These are phyloP conservation scores for Pseudomyrmex pallidus DNA, from an alignment of 1,140 invertebrate species.

Conservation along the genomic window DNA sequence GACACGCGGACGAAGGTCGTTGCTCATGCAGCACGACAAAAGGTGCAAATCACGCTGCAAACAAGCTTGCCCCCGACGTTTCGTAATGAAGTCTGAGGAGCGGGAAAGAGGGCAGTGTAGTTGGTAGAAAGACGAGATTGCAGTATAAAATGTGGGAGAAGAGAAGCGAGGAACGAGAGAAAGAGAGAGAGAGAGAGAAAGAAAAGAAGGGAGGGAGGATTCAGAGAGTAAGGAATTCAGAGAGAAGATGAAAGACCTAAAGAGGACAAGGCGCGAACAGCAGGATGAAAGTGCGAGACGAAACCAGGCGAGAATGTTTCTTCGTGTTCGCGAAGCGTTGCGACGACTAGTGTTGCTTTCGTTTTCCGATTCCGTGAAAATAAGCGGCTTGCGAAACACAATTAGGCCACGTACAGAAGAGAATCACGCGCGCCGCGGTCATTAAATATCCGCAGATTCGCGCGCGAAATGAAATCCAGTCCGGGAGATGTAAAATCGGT, in stretches of 20 bases:
- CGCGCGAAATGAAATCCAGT: neutral
- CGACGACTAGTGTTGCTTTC: neutral
- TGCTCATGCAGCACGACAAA: conserved; percentile 58
- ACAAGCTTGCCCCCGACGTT: conserved; percentile 68
- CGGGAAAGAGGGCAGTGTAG: neutral
- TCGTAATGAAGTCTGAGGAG: conserved; percentile 67
- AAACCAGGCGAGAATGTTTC: conserved; percentile 18
- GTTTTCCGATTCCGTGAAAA: conserved; percentile 12
- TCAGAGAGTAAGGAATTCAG: neutral
- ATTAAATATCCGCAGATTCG: conserved; percentile 4
- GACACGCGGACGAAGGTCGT: conserved; percentile 37
- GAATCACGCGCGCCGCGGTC: neutral
- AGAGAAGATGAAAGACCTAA: conserved; percentile 8
- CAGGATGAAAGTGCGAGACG: neutral
- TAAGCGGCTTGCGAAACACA: neutral
- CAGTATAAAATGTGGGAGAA: neutral
- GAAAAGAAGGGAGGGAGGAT: neutral
- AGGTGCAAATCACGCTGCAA: conserved; percentile 76
- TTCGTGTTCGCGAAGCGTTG: neutral
- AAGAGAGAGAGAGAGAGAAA: neutral
- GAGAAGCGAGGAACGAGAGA: neutral
- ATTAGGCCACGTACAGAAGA: neutral
- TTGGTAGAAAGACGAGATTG: conserved; percentile 1
- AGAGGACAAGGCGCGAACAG: neutral
- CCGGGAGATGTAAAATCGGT: conserved; percentile 11